phyloP scores from a whole-genome alignment of 2,888 invertebrate species.

The Lycocerus yunnanus region DNA sequence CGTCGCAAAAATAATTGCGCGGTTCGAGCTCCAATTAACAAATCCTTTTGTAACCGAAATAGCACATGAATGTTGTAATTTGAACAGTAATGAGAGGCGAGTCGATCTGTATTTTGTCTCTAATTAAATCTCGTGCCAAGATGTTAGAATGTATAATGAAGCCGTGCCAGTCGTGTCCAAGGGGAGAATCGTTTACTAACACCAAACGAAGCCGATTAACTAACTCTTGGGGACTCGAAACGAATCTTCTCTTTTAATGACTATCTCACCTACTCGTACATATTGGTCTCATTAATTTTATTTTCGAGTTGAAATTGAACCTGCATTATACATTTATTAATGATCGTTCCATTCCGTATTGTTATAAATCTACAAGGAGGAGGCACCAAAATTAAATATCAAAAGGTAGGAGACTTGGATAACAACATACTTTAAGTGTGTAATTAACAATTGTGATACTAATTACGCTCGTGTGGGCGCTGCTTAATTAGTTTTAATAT shows the following conservation, averaged over 20 bases:
- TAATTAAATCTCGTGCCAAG: slow-evolving; percentile 39
- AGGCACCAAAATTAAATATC: slow-evolving; percentile 16
- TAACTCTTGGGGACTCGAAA: slow-evolving; percentile 33
- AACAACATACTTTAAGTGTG: slow-evolving; percentile 23
- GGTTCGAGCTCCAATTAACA: slow-evolving; percentile 24
- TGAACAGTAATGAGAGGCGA: slow-evolving; percentile 28
- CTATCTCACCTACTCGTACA: slow-evolving; percentile 35
- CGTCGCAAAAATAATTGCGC: not conserved
- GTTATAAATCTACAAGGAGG: slow-evolving; percentile 21
- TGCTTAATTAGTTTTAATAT: slow-evolving; percentile 22
- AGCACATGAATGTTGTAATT: slow-evolving; percentile 29
- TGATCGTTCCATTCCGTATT: slow-evolving; percentile 24
- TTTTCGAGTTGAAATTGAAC: slow-evolving; percentile 30
- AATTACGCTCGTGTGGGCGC: slow-evolving; percentile 26
- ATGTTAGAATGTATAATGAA: slow-evolving; percentile 41
- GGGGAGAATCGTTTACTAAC: slow-evolving; percentile 31
- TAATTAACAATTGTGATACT: slow-evolving; percentile 30
- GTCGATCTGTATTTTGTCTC: slow-evolving; percentile 33
- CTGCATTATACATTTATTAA: slow-evolving; percentile 34
- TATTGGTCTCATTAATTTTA: slow-evolving; percentile 41
- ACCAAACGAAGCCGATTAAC: slow-evolving; percentile 43
- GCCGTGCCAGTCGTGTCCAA: slow-evolving; percentile 36
- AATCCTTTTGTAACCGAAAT: slow-evolving; percentile 26
- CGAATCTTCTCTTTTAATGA: slow-evolving; percentile 35
- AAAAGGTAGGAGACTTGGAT: slow-evolving; percentile 14